Percentiles rank a stretch among this genome's conserved stretches.
phyloP scores from a whole-genome alignment of 2,797 vertebrate species.

The Poecilia velifera region DNA sequence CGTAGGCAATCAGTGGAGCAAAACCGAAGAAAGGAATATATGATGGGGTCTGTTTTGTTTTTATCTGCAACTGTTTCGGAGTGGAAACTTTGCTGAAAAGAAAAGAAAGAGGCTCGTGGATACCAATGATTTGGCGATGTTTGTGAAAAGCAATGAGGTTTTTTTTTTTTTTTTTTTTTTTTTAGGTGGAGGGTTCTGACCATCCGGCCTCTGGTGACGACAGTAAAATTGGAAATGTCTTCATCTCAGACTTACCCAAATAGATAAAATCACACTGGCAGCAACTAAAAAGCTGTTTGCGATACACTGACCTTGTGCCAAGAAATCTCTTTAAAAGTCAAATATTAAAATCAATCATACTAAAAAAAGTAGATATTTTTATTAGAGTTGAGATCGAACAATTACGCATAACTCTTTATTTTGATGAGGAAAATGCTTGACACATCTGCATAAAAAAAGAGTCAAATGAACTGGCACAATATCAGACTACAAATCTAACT shows the following conservation, averaged over 20 bases:
- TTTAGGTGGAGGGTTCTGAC: not conserved
- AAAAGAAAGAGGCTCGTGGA: not conserved
- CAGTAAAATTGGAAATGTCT: not conserved
- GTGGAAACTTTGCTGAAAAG: not conserved
- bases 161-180: not conserved
- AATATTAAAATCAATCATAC: not conserved
- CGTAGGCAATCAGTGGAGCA: not conserved
- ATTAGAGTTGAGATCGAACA: not conserved
- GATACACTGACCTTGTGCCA: not conserved
- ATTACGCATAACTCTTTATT: not conserved
- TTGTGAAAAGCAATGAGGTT: not conserved
- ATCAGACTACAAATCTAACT: slow-evolving; percentile 45
- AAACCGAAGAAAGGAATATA: not conserved
- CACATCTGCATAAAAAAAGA: not conserved
- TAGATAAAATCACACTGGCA: not conserved
- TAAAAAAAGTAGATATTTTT: not conserved
- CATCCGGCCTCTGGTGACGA: not conserved
- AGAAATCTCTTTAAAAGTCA: not conserved
- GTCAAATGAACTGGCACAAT: slow-evolving; percentile 14
- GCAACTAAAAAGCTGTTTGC: not conserved
- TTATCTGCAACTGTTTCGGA: not conserved
- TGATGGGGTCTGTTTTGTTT: not conserved
- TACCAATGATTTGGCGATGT: not conserved
- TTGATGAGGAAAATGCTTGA: not conserved
- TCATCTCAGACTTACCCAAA: not conserved